These are phyloP conservation scores for Apis dorsata DNA, from an alignment of 1,140 invertebrate genomes.

Conservation along the genomic window DNA sequence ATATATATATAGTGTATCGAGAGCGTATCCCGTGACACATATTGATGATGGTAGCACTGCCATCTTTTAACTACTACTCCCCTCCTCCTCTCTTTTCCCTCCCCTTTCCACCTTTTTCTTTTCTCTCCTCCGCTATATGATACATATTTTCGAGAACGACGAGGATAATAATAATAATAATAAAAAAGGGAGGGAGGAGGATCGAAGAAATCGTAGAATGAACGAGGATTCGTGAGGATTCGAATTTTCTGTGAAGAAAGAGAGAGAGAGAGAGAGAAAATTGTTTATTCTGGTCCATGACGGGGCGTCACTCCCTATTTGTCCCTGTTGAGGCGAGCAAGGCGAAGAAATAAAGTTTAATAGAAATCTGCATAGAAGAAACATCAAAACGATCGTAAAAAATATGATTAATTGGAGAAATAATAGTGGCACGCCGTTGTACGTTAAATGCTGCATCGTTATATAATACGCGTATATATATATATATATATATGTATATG, in stretches of 20 bases:
- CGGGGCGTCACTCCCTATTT: background rate
- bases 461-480: constrained; percentile 52
- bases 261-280: constrained; percentile 3
- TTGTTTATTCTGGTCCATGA: background rate
- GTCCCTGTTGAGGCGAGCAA: background rate
- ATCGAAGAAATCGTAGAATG: constrained; percentile 6
- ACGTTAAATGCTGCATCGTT: constrained; percentile 47
- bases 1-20: constrained; percentile 45
- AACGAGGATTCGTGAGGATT: background rate
- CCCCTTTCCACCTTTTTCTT: constrained; percentile 14
- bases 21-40: constrained; percentile 74
- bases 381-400: constrained; percentile 9
- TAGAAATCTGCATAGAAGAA: constrained; percentile 40
- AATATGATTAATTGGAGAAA: constrained; percentile 49
- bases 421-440: constrained; percentile 26
- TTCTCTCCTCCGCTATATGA: constrained; percentile 11
- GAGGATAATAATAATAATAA: too few relatives aligned
- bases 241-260: background rate
- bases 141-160: constrained; percentile 49
- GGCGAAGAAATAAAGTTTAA: constrained; percentile 41
- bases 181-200: background rate
- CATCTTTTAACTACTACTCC: constrained; percentile 73
- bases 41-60: constrained; percentile 79
- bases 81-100: background rate
- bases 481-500: constrained; percentile 21